These are phyloP conservation scores for Cataglyphis livida DNA, from an alignment of 2,888 invertebrate genomes.

Conservation along the genomic window DNA sequence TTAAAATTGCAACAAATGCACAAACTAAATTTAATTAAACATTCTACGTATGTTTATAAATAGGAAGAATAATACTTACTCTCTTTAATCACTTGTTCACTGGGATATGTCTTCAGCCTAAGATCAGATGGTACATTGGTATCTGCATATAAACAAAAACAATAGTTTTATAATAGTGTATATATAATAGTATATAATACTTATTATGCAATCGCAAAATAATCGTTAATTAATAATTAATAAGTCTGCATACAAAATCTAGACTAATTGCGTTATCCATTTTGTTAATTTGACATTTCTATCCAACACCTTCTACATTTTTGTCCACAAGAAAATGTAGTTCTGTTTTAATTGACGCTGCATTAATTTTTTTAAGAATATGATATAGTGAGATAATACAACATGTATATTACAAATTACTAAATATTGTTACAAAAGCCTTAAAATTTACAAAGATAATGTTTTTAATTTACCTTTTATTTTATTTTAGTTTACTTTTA, in stretches of 20 bases:
- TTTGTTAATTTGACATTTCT: slow-evolving; percentile 33
- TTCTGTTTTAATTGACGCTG: slow-evolving; percentile 13
- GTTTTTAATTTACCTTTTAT: not conserved
- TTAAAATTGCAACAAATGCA: slow-evolving; percentile 46
- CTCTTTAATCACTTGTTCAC: slow-evolving; percentile 92
- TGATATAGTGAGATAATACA: not conserved
- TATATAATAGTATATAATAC: not conserved
- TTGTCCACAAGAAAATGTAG: not conserved
- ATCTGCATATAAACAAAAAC: slow-evolving; percentile 70
- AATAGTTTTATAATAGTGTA: not conserved
- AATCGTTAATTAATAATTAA: slow-evolving; percentile 23
- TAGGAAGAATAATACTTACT: slow-evolving; percentile 88
- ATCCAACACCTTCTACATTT: slow-evolving; percentile 26
- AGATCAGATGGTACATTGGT: slow-evolving; percentile 85
- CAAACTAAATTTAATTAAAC: slow-evolving; percentile 15
- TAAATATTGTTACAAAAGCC: not conserved
- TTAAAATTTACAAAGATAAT: not conserved
- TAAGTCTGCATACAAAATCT: not conserved
- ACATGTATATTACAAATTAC: not conserved
- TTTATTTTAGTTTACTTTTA: no score
- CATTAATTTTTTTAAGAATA: slow-evolving; percentile 1
- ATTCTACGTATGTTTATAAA: not conserved
- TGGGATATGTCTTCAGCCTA: slow-evolving; percentile 92
- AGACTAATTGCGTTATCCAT: not conserved
- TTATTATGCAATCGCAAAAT: not conserved